Evolutionary conservation across 2,113 vertebrate genomes (phyloP).

Genomic region (Climacteris rufus): DNA sequence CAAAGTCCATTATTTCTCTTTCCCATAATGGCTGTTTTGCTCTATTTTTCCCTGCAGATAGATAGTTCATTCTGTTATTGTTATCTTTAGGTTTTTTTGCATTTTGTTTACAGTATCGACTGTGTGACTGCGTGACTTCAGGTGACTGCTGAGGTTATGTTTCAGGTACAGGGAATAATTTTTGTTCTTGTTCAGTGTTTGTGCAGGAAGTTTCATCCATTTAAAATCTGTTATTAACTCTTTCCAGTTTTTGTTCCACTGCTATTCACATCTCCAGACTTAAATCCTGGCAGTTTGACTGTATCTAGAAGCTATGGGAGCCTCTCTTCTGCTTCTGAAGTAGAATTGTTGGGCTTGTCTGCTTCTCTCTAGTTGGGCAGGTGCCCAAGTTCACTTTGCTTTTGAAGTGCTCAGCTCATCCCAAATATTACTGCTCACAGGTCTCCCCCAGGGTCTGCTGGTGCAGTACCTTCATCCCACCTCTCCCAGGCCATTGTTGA

Average conservation of each 20-base stretch:
- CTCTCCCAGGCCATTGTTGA: background rate
- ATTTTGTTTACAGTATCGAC: rapidly evolving
- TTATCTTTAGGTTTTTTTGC: background rate
- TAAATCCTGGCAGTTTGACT: background rate
- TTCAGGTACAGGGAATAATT: background rate
- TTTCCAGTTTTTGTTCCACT: background rate
- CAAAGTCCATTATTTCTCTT: background rate
- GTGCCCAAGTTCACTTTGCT: background rate
- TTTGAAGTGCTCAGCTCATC: background rate
- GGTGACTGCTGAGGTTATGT: background rate
- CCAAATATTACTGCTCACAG: rapidly evolving
- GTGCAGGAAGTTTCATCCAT: rapidly evolving
- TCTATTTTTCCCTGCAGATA: background rate
- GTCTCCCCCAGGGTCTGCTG: background rate
- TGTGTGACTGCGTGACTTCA: background rate
- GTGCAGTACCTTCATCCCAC: background rate
- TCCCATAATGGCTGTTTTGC: background rate
- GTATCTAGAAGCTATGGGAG: background rate
- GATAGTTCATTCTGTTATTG: background rate
- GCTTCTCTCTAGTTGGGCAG: background rate
- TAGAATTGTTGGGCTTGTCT: background rate
- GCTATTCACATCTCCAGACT: background rate
- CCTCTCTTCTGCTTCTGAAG: background rate
- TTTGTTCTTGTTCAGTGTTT: background rate
- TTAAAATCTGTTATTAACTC: background rate